Percentiles rank a stretch among this genome's conserved stretches.
These are phyloP conservation scores for Ctenopoma kingsleyae DNA, from an alignment of 2,797 vertebrate species.

Conservation along the genomic window DNA sequence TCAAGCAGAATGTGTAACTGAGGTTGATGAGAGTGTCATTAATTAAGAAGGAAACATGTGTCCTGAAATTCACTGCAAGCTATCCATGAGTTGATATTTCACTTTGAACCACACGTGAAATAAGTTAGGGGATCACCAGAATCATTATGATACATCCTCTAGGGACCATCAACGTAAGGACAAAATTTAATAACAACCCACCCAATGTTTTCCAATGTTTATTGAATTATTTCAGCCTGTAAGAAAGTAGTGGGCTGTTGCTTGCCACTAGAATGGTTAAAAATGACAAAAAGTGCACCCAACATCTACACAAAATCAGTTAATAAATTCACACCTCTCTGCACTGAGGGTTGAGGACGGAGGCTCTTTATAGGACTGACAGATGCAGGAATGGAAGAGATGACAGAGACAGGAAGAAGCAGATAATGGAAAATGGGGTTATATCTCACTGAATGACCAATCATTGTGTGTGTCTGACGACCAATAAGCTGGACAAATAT, in stretches of 20 bases:
- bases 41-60: background rate
- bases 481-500: conserved; percentile 63
- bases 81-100: background rate
- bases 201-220: background rate
- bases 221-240: conserved; percentile 4
- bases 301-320: background rate
- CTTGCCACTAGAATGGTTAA: background rate
- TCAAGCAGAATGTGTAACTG: background rate
- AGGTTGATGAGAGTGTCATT: background rate
- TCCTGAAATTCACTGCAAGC: background rate
- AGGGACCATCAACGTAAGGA: background rate
- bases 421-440: conserved; percentile 26
- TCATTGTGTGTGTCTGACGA: conserved; percentile 18
- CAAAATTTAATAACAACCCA: background rate
- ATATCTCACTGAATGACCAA: conserved; percentile 16
- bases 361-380: background rate
- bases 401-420: conserved; percentile 4
- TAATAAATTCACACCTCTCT: conserved; percentile 3
- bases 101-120: background rate
- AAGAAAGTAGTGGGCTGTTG: background rate
- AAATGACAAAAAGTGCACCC: conserved; percentile 6
- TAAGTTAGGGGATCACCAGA: background rate
- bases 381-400: conserved; percentile 17
- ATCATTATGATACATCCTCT: background rate
- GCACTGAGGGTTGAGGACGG: background rate